Evolutionary conservation across 2,888 invertebrate genomes (phyloP).

Genomic region (Epinotia brunnichana): DNA sequence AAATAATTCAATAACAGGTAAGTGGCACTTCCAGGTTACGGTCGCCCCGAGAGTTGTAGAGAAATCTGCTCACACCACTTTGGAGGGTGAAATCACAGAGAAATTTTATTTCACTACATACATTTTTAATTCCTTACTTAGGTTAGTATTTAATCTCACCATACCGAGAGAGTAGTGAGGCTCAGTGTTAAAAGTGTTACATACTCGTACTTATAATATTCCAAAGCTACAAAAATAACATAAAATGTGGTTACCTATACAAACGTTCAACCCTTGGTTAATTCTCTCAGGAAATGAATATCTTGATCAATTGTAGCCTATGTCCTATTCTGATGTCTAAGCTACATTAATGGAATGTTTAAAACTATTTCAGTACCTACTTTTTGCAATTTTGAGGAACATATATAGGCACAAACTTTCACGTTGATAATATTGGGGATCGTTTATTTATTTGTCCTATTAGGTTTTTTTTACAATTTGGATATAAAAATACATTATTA

Average conservation of each 20-base stretch:
- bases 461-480: too few relatives aligned
- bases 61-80: slow-evolving; percentile 63
- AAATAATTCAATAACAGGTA: slow-evolving; percentile 82
- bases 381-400: too few relatives aligned
- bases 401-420: too few relatives aligned
- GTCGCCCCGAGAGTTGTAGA: slow-evolving; percentile 65
- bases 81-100: slow-evolving; percentile 65
- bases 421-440: too few relatives aligned
- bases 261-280: too few relatives aligned
- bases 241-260: neutral
- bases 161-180: neutral
- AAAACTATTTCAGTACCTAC: too few relatives aligned
- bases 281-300: too few relatives aligned
- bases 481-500: too few relatives aligned
- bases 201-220: neutral
- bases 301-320: too few relatives aligned
- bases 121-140: slow-evolving; percentile 67
- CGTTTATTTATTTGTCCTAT: too few relatives aligned
- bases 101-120: slow-evolving; percentile 72
- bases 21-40: slow-evolving; percentile 78
- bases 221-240: neutral
- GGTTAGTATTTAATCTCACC: slow-evolving; percentile 42
- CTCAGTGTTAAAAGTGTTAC: neutral
- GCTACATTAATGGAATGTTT: too few relatives aligned
- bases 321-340: too few relatives aligned